Conservation (phyloP, 2,888 invertebrate genomes). For the Erebia epiphron region DNA sequence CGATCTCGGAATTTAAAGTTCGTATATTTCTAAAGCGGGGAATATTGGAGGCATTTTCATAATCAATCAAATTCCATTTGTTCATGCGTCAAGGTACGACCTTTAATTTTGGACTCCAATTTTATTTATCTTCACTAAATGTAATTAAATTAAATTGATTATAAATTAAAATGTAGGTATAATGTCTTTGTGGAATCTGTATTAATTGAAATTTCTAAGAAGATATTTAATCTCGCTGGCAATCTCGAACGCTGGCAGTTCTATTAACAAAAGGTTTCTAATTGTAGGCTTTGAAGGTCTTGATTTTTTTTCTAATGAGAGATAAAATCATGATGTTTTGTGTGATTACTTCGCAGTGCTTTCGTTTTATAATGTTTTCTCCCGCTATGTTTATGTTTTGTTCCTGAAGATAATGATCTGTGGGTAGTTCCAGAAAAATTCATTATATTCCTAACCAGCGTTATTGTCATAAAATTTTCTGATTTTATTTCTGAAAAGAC, state of each 20-base stretch:
- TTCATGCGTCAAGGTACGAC: conserved; percentile 37
- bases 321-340: background rate
- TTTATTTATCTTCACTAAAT: conserved; percentile 33
- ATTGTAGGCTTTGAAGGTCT: too few species aligned
- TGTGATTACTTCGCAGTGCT: background rate
- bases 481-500: conserved; percentile 36
- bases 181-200: background rate
- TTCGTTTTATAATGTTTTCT: background rate
- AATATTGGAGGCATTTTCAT: conserved; percentile 75
- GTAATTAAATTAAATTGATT: conserved; percentile 38
- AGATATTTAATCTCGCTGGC: background rate
- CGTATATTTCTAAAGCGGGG: conserved; percentile 56
- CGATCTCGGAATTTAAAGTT: conserved; percentile 62
- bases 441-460: conserved; percentile 20
- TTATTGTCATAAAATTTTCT: conserved; percentile 30
- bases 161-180: conserved; percentile 3
- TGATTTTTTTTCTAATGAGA: background rate
- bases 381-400: background rate
- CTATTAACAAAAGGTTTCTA: background rate
- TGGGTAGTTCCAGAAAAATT: background rate
- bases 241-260: background rate
- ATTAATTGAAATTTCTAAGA: conserved; percentile 4
- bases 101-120: conserved; percentile 36
- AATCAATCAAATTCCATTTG: conserved; percentile 62
- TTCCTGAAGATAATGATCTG: conserved; percentile 32